Base-by-base conservation (phyloP, 1,140 invertebrate genomes). In the Colletes gigas region DNA sequence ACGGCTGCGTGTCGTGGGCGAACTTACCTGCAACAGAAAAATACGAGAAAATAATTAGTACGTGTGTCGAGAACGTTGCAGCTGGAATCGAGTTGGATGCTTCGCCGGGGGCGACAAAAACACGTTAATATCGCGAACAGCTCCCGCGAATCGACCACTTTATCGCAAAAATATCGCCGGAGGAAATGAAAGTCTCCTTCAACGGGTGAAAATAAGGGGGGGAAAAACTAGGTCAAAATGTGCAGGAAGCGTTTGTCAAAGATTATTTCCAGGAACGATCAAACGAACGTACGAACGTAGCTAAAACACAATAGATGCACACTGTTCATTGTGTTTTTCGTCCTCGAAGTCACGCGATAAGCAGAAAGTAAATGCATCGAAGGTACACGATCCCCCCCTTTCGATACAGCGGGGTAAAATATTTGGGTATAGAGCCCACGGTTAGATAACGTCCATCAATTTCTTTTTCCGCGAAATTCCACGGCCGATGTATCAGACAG, bases 1-100 rank as follows among this genome's bases (percentile, higher is more conserved):
- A 15, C 14, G 50, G 12, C 8, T 14, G 17, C 0, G 54, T 41
- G 9, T 21, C 2, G 5, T 15, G 4, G 3, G 17, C 19, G 41
- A 8, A 85, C 83, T 85, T 82, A 85, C 83, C 83, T 85, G 68
- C 0, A 85, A 85, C 83, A 85, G 50, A 81, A 76, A 60, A n/a
- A 1, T 1, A n/a, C 6, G n/a, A 50, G 3, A 60, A 3, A 50
- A 30, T 5, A 55, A 73, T 66, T 10, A 60, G 14, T 62, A 59
- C 5, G 7, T 17, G 55, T 12, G 30, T 55, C 1, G 54, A 41
- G 4, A 63, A 63, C 10, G 4, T 4, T 14, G 12, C 17, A n/a
- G 17, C 30, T 1, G 0, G 14, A 9, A 54, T 67, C 7, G 14
- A 21, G 14, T 10, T 19, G 21, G 39, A 10, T 15, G 5, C 6